Conservation (phyloP, 1,140 invertebrate species). For the Cyclina sinensis region DNA sequence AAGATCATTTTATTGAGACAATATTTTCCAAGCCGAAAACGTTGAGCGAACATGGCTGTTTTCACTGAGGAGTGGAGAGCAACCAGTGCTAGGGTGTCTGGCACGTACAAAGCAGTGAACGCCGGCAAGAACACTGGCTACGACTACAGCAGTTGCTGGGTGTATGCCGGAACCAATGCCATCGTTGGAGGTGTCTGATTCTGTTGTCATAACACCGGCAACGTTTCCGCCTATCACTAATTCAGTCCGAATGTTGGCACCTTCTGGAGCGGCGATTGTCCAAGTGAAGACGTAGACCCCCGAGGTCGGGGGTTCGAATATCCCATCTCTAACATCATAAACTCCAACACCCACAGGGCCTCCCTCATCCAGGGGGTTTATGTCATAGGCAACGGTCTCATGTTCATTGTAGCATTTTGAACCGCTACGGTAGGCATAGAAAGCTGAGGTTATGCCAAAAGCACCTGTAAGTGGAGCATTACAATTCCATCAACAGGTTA, state of each 20-base stretch:
- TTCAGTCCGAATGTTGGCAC: not conserved
- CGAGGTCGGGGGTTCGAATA: not conserved
- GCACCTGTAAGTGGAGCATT: slow-evolving; percentile 11
- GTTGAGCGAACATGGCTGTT: not conserved
- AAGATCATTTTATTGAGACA: not conserved
- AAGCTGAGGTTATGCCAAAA: not conserved
- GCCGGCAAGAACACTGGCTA: not conserved
- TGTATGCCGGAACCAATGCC: not conserved
- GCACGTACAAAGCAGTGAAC: not conserved
- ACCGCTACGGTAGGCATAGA: not conserved
- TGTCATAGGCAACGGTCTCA: not conserved
- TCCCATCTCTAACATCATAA: not conserved
- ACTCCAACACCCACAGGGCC: not conserved
- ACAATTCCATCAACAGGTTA: too few relatives aligned
- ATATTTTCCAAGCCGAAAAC: not conserved
- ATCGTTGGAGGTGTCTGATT: not conserved
- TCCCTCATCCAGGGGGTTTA: not conserved
- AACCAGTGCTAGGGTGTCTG: not conserved
- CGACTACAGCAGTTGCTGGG: not conserved
- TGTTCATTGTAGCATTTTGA: not conserved
- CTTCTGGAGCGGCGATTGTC: not conserved
- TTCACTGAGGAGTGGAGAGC: not conserved
- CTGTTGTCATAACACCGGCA: not conserved
- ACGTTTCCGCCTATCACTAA: not conserved
- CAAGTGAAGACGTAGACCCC: not conserved